Percentiles rank a stretch among this genome's conserved stretches.
These are phyloP conservation scores for Cheilinus undulatus DNA, from an alignment of 2,113 vertebrate species.

Conservation along the genomic window DNA sequence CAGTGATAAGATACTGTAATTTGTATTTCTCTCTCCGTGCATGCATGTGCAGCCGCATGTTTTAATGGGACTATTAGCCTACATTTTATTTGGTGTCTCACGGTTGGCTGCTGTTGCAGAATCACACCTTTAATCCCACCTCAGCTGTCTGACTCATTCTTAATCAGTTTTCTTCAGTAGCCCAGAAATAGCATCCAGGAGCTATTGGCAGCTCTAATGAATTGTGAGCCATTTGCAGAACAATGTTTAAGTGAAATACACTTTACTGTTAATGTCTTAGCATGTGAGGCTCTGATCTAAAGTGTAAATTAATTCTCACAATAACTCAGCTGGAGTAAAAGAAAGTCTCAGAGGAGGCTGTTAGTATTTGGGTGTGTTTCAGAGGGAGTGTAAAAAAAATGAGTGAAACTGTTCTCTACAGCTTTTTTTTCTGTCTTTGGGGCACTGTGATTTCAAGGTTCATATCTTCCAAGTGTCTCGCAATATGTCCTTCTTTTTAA, in stretches of 20 bases:
- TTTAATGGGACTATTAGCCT: slow-evolving; percentile 5
- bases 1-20: slow-evolving; percentile 42
- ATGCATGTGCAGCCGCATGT: background rate
- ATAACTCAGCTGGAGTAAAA: background rate
- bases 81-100: slow-evolving; percentile 14
- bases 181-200: slow-evolving; percentile 88
- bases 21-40: slow-evolving; percentile 1
- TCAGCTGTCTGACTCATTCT: slow-evolving; percentile 80
- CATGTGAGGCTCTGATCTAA: slow-evolving; percentile 36
- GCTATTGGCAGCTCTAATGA: slow-evolving; percentile 82
- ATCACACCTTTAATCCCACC: slow-evolving; percentile 85
- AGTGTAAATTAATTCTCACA: background rate
- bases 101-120: slow-evolving; percentile 26
- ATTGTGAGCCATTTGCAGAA: slow-evolving; percentile 79
- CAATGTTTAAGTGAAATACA: slow-evolving; percentile 67
- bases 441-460: slow-evolving; percentile 53
- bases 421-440: slow-evolving; percentile 22
- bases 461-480: slow-evolving; percentile 48
- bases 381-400: slow-evolving; percentile 36
- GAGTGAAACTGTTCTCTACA: slow-evolving; percentile 39
- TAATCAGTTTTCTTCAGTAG: slow-evolving; percentile 87
- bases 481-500: slow-evolving; percentile 56
- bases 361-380: slow-evolving; percentile 23
- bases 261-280: slow-evolving; percentile 69
- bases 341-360: background rate